Conservation (phyloP, 1,140 invertebrate genomes). For the Magallana ariakensis region DNA sequence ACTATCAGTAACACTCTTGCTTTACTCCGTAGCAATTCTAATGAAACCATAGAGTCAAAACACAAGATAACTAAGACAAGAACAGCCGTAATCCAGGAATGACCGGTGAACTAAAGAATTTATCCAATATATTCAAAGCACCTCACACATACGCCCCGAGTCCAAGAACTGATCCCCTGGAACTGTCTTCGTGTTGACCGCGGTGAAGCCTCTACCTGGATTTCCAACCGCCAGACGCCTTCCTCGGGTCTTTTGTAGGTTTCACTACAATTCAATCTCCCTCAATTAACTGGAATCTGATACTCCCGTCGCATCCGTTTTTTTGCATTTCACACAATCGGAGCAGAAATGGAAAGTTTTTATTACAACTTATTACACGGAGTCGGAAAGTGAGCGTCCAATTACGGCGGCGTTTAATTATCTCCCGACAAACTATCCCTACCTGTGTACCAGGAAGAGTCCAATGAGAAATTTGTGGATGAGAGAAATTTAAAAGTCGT, state of each 20-base stretch:
- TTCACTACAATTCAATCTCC: conserved; percentile 3
- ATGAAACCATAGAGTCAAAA: too few relatives aligned
- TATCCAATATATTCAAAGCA: too few relatives aligned
- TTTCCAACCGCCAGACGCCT: background rate
- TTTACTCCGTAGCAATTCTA: too few relatives aligned
- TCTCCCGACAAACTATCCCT: background rate
- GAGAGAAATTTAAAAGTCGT: conserved; percentile 31
- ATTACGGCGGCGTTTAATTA: background rate
- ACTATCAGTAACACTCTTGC: too few relatives aligned
- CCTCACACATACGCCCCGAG: too few relatives aligned
- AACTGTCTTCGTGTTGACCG: too few relatives aligned
- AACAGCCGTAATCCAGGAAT: too few relatives aligned
- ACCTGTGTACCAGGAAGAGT: background rate
- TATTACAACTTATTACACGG: background rate
- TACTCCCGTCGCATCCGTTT: background rate
- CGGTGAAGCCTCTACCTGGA: too few relatives aligned
- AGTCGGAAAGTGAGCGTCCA: background rate
- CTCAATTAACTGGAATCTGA: background rate
- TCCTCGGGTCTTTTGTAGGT: background rate
- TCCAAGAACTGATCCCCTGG: too few relatives aligned
- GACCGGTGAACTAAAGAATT: too few relatives aligned
- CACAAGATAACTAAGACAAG: too few relatives aligned
- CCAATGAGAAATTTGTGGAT: background rate
- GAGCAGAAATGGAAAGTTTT: conserved; percentile 4
- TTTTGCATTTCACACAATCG: conserved; percentile 24